Evolutionary conservation across 1,140 invertebrate genomes (phyloP).

Genomic region (Nebria ingens): DNA sequence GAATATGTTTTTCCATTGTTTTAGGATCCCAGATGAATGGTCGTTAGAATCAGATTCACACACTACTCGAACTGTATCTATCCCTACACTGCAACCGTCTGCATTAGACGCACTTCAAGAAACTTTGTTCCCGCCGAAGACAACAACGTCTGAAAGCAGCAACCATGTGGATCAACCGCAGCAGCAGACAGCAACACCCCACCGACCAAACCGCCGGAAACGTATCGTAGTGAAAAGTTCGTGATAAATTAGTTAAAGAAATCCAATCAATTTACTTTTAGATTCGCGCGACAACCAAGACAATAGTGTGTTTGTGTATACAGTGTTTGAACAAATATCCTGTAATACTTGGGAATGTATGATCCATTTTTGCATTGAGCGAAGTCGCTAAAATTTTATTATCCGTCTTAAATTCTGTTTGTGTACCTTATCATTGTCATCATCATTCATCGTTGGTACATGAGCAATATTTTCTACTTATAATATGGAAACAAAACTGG

Average conservation of each 20-base stretch:
- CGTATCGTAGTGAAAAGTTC: slow-evolving; percentile 10
- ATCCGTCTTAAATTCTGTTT: neutral
- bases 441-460: neutral
- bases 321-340: too few relatives aligned
- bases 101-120: slow-evolving; percentile 34
- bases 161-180: neutral
- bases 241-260: neutral
- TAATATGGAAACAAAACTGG: too few relatives aligned
- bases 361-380: neutral
- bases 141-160: neutral
- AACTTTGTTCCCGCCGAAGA: slow-evolving; percentile 21
- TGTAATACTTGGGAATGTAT: slow-evolving; percentile 4
- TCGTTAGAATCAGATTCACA: slow-evolving; percentile 44
- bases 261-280: too few relatives aligned
- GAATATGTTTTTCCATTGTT: neutral
- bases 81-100: slow-evolving; percentile 36
- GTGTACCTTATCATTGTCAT: too few relatives aligned
- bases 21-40: slow-evolving; percentile 52
- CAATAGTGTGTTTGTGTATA: too few relatives aligned
- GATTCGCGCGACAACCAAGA: too few relatives aligned
- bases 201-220: too few relatives aligned
- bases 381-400: neutral
- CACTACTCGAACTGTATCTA: slow-evolving; percentile 39
- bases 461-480: neutral
- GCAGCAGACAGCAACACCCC: slow-evolving; percentile 18